Conservation (phyloP, 2,113 vertebrate species). For the Mohoua ochrocephala region DNA sequence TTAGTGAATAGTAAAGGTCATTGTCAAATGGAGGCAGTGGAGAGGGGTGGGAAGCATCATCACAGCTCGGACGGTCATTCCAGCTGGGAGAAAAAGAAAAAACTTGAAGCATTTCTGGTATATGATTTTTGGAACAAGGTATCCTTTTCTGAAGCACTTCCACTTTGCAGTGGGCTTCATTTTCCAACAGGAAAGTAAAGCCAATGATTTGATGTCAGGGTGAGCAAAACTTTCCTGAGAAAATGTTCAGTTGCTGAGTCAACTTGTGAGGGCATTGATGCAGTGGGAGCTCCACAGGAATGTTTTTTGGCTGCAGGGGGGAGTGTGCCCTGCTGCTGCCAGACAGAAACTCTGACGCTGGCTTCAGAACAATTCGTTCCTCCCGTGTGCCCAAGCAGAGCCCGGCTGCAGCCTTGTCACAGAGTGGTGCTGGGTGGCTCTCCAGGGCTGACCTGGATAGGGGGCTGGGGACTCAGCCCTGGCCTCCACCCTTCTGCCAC, state of each 20-base stretch:
- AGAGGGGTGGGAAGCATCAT: not conserved
- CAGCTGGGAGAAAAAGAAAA: not conserved
- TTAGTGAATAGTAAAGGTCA: not conserved
- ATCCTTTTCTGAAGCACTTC: not conserved
- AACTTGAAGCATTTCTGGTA: not conserved
- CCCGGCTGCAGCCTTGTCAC: fast-evolving
- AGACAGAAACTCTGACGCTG: not conserved
- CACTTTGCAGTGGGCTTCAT: not conserved
- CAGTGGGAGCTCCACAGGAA: not conserved
- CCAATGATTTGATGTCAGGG: not conserved
- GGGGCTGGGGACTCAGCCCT: not conserved
- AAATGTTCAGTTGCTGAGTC: not conserved
- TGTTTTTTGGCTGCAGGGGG: not conserved
- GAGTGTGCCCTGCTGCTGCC: not conserved
- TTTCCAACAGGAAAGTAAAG: not conserved
- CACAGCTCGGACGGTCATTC: not conserved
- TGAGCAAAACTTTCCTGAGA: not conserved
- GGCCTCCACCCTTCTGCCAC: not conserved
- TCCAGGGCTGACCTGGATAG: not conserved
- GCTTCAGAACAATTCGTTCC: not conserved
- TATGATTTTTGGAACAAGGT: not conserved
- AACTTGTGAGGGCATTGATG: not conserved
- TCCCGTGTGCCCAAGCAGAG: not conserved
- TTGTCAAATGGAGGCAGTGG: fast-evolving
- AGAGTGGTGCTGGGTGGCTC: fast-evolving